phyloP scores from a whole-genome alignment of 2,797 vertebrate species.

The Oryzias sinensis region DNA sequence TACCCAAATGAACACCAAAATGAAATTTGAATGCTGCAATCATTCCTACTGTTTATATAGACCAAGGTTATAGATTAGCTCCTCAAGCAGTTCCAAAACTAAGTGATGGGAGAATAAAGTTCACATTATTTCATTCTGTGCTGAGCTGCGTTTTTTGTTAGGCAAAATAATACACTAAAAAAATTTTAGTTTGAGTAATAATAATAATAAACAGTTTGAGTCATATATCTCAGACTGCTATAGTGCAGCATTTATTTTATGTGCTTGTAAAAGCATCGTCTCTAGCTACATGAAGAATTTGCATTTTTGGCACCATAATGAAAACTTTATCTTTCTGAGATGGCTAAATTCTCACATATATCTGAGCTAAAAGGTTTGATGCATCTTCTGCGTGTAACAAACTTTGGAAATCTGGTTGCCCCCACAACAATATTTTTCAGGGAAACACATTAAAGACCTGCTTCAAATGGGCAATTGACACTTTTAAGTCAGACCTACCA shows the following conservation, averaged over 20 bases:
- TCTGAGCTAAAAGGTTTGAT: conserved; percentile 1
- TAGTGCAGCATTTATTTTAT: background rate
- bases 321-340: background rate
- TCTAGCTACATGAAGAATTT: background rate
- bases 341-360: background rate
- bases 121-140: background rate
- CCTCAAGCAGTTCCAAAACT: background rate
- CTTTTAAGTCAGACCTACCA: conserved; percentile 3
- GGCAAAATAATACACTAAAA: background rate
- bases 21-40: conserved; percentile 9
- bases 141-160: conserved; percentile 8
- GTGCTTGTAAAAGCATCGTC: background rate
- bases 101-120: conserved; percentile 4
- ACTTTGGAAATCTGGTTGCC: background rate
- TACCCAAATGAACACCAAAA: conserved; percentile 15
- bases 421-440: background rate
- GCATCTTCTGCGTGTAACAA: background rate
- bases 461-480: background rate
- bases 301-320: background rate
- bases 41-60: conserved; percentile 11
- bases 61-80: conserved; percentile 6
- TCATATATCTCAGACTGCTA: background rate
- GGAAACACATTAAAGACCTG: conserved; percentile 3
- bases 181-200: background rate
- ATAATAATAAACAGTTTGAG: background rate